A percentile compares a stretch with the other conserved stretches of the same genome.
phyloP scores from a whole-genome alignment of 2,113 vertebrate genomes.

The Rhinopomastus cyanomelas region DNA sequence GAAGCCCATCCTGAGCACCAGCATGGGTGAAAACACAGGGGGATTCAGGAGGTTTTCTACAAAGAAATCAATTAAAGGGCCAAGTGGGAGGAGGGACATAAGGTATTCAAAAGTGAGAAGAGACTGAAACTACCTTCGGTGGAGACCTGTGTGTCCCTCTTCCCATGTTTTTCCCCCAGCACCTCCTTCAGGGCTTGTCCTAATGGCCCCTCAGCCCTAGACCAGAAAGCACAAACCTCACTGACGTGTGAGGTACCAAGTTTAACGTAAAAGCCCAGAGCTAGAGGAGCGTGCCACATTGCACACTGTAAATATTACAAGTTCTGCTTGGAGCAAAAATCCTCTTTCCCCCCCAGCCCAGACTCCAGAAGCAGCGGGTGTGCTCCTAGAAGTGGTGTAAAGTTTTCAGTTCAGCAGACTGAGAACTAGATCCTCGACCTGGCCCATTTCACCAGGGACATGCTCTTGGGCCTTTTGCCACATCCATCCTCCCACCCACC shows the following conservation, averaged over 20 bases:
- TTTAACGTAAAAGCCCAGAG: background rate
- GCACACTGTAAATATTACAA: background rate
- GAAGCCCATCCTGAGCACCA: background rate
- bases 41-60: accelerated
- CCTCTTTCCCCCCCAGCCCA: background rate
- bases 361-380: background rate
- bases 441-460: background rate
- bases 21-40: background rate
- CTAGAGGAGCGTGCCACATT: background rate
- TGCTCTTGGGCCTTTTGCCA: background rate
- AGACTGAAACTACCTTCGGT: background rate
- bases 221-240: background rate
- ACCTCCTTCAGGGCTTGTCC: background rate
- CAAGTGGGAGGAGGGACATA: background rate
- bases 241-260: accelerated
- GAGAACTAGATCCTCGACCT: background rate
- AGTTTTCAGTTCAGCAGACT: background rate
- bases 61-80: background rate
- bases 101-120: background rate
- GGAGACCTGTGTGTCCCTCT: background rate
- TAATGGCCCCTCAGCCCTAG: accelerated
- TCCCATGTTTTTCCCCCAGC: background rate
- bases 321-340: background rate
- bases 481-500: background rate
- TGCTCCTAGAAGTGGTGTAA: slow-evolving; percentile 28